Conservation (phyloP, 2,797 vertebrate species). For the Molossus molossus region DNA sequence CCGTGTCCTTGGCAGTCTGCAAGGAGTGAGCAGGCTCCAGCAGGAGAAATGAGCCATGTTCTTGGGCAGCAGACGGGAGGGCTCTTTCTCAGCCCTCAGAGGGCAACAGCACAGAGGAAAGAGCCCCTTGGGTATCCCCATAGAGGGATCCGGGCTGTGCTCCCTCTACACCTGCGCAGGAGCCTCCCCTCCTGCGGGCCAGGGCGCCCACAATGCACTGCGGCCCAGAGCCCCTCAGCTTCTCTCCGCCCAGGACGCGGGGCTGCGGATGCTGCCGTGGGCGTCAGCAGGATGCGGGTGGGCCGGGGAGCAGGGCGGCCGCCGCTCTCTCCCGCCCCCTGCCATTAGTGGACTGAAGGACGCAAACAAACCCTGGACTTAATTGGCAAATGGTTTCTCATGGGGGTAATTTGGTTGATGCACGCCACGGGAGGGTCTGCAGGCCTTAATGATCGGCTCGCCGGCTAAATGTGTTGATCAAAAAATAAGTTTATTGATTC, state of each 20-base stretch:
- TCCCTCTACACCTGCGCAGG: fast-evolving
- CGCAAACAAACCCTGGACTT: constrained; percentile 47
- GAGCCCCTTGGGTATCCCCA: background rate
- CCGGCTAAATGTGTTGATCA: constrained; percentile 83
- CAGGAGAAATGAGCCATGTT: background rate
- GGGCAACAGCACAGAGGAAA: background rate
- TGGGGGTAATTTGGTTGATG: constrained; percentile 69
- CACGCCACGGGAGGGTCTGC: constrained; percentile 55
- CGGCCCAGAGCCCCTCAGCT: fast-evolving
- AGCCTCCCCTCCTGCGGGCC: background rate
- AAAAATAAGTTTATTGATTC: constrained; percentile 89
- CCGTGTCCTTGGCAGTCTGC: background rate
- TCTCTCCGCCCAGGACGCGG: background rate
- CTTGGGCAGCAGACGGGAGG: background rate
- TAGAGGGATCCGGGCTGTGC: background rate
- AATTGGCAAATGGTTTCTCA: constrained; percentile 70
- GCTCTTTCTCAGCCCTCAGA: background rate
- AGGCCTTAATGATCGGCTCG: constrained; percentile 71
- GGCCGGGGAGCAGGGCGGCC: fast-evolving
- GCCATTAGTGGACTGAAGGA: constrained; percentile 39
- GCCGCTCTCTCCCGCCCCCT: constrained; percentile 16
- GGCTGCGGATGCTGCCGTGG: background rate
- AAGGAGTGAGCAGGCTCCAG: background rate
- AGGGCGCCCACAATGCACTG: background rate
- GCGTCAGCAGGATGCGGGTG: background rate